Percentiles rank a stretch among this genome's conserved stretches.
phyloP scores from a whole-genome alignment of 2,113 vertebrate species.

The Chascanopsetta lugubris region DNA sequence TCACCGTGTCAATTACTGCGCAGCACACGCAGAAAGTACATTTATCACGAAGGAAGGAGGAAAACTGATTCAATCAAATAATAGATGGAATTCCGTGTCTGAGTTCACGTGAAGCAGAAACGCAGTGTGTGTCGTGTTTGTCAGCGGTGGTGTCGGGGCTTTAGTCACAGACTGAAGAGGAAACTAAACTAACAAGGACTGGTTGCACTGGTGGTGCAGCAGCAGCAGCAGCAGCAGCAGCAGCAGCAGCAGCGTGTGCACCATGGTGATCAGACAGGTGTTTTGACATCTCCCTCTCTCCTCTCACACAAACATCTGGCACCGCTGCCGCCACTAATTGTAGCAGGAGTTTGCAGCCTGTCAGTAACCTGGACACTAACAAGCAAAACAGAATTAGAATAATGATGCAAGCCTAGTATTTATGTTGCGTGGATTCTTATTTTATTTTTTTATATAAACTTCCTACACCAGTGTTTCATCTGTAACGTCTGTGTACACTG shows the following conservation, averaged over 20 bases:
- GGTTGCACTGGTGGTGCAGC: slow-evolving; percentile 64
- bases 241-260: slow-evolving; percentile 71
- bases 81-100: background rate
- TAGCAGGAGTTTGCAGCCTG: slow-evolving; percentile 75
- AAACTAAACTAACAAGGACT: slow-evolving; percentile 69
- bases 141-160: slow-evolving; percentile 40
- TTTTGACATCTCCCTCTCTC: slow-evolving; percentile 78
- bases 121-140: slow-evolving; percentile 17
- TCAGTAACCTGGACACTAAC: slow-evolving; percentile 75
- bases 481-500: too few species aligned
- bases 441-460: background rate
- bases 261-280: slow-evolving; percentile 78
- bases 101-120: background rate
- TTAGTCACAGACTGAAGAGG: slow-evolving; percentile 54
- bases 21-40: background rate
- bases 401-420: slow-evolving; percentile 59
- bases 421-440: too few species aligned
- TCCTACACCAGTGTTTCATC: too few species aligned
- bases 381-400: slow-evolving; percentile 73
- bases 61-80: background rate
- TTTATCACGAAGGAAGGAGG: background rate
- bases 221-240: slow-evolving; percentile 67
- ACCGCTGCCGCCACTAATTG: slow-evolving; percentile 74
- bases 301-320: slow-evolving; percentile 77
- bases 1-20: background rate